Evolutionary conservation across 64 coral and sea anemone genomes (phyloP).

Genomic region (Astreopora myriophthalma): DNA sequence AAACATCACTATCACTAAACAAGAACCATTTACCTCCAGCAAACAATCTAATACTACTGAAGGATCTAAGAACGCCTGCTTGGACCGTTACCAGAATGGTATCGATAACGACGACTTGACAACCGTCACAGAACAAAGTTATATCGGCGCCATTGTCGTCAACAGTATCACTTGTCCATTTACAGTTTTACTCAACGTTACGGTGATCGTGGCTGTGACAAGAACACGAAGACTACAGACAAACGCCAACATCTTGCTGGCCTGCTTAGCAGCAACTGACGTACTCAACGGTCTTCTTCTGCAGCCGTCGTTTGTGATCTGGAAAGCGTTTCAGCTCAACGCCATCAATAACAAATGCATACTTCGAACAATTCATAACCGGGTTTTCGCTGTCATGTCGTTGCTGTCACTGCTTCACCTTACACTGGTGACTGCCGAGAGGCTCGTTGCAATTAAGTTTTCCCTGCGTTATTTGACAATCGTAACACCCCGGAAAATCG

Average conservation of each 20-base stretch:
- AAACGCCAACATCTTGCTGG: not conserved
- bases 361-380: not conserved
- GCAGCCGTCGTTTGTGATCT: not conserved
- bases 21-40: not conserved
- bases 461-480: not conserved
- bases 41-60: not conserved
- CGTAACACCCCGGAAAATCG: not conserved
- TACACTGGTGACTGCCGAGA: not conserved
- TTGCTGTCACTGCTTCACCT: not conserved
- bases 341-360: not conserved
- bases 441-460: not conserved
- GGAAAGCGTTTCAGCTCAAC: slow-evolving; percentile 6
- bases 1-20: not conserved
- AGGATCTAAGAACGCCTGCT: not conserved
- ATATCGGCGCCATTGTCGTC: not conserved
- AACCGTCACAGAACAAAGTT: not conserved
- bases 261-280: not conserved
- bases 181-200: not conserved
- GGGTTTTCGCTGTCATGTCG: not conserved
- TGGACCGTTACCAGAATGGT: not conserved
- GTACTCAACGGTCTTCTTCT: not conserved
- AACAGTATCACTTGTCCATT: not conserved
- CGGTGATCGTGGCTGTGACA: not conserved
- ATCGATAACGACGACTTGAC: not conserved
- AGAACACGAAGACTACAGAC: not conserved